Evolutionary conservation across 2,797 vertebrate species (phyloP).

Genomic region (Phaenicophaeus curvirostris): DNA sequence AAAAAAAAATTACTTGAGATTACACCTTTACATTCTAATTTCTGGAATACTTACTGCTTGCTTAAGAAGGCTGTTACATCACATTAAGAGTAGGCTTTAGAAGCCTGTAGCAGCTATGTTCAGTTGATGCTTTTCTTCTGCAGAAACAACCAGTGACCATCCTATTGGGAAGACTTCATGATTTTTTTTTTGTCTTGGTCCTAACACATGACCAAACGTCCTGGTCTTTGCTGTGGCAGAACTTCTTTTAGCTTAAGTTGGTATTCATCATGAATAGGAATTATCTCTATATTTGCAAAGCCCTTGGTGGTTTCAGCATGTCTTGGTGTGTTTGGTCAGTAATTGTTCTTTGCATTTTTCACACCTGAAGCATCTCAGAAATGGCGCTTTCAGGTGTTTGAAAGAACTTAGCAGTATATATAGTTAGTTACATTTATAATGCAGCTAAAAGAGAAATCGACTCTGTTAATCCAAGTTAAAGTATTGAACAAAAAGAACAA

Average conservation of each 20-base stretch:
- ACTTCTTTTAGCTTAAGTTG: neutral
- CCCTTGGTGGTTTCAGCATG: neutral
- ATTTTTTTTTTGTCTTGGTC: neutral
- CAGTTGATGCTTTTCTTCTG: neutral
- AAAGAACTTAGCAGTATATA: neutral
- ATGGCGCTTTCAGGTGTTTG: too few relatives aligned
- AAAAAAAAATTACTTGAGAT: neutral
- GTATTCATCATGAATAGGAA: neutral
- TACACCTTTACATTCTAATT: neutral
- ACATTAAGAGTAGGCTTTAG: neutral
- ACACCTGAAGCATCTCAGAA: accelerated
- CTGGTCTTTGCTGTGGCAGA: neutral
- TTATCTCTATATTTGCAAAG: neutral
- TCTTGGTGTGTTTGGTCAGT: neutral
- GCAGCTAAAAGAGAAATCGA: neutral
- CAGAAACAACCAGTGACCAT: neutral
- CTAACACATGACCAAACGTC: neutral
- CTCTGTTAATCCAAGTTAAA: neutral
- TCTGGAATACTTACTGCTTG: neutral
- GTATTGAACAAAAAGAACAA: neutral
- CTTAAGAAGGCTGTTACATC: neutral
- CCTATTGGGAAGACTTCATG: accelerated
- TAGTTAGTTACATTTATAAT: neutral
- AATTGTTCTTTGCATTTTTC: neutral
- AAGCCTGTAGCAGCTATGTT: neutral